These are phyloP conservation scores for Notodromas monacha DNA, from an alignment of 2,888 invertebrate genomes.

Conservation along the genomic window DNA sequence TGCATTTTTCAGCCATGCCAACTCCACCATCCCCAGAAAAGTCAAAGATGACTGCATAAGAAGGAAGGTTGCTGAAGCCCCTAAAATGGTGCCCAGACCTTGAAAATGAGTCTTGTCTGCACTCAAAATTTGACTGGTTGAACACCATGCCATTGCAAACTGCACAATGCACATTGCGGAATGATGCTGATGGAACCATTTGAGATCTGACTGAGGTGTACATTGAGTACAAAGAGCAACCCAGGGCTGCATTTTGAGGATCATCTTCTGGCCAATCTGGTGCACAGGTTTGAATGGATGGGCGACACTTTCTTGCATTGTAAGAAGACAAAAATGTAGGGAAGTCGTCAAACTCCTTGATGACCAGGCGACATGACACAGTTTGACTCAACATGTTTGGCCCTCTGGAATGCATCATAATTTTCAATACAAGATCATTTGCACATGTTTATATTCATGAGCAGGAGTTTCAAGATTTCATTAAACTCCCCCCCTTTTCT, in stretches of 20 bases:
- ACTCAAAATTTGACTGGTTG: background rate
- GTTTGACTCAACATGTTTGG: too few species aligned
- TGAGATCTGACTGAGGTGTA: too few species aligned
- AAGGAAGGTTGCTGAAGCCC: too few species aligned
- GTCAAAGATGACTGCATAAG: constrained; percentile 1
- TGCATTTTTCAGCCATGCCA: background rate
- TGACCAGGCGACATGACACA: background rate
- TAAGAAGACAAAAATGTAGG: background rate
- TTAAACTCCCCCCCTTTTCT: too few species aligned
- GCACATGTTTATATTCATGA: too few species aligned
- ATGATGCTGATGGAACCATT: too few species aligned
- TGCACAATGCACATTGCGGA: constrained; percentile 15
- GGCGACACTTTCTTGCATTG: background rate
- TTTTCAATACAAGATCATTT: too few species aligned
- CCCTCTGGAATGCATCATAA: too few species aligned
- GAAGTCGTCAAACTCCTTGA: background rate
- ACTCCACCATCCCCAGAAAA: background rate
- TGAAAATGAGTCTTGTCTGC: too few species aligned
- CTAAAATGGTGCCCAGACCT: too few species aligned
- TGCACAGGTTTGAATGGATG: background rate
- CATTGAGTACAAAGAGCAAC: constrained; percentile 10
- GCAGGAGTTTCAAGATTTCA: too few species aligned
- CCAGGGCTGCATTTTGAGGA: constrained; percentile 7
- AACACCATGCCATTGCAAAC: constrained; percentile 11
- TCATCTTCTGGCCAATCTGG: too few species aligned